Evolutionary conservation across 2,113 vertebrate species (phyloP).

Genomic region (Equus quagga): DNA sequence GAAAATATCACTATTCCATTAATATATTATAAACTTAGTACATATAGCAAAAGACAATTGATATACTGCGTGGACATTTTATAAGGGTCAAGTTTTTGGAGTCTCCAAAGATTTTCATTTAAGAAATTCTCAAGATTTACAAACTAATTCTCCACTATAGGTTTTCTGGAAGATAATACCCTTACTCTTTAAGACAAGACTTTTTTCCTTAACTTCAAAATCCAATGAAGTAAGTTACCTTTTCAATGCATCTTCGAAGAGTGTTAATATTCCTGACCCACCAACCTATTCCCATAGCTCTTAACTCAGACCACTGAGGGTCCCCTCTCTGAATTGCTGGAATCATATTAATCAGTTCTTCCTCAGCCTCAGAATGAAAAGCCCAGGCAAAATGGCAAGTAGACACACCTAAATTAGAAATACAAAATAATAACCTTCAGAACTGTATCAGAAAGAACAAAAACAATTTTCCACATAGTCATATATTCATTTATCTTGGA

Average conservation of each 20-base stretch:
- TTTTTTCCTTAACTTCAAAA: not conserved
- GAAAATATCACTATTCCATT: constrained; percentile 8
- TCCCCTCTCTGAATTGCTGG: constrained; percentile 98
- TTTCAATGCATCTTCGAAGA: constrained; percentile 96
- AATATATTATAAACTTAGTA: constrained; percentile 30
- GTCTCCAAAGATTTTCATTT: not conserved
- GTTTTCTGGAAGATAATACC: not conserved
- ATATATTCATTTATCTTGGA: not conserved
- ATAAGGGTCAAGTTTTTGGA: constrained; percentile 36
- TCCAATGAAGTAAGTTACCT: constrained; percentile 88
- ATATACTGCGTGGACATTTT: not conserved
- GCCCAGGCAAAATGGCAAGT: constrained; percentile 99
- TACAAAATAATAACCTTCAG: constrained; percentile 29
- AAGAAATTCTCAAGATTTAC: constrained; percentile 31
- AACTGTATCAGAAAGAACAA: constrained; percentile 37
- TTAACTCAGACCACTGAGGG: constrained; percentile 97
- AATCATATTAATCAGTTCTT: constrained; percentile 98
- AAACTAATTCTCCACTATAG: not conserved
- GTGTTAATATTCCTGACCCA: constrained; percentile 99
- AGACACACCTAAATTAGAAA: constrained; percentile 91
- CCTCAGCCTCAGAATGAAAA: constrained; percentile 98
- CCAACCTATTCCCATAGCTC: constrained; percentile 97
- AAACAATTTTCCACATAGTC: not conserved
- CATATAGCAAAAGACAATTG: not conserved
- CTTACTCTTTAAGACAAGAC: not conserved